phyloP scores from a whole-genome alignment of 2,888 invertebrate genomes.

The Plutella xylostella region DNA sequence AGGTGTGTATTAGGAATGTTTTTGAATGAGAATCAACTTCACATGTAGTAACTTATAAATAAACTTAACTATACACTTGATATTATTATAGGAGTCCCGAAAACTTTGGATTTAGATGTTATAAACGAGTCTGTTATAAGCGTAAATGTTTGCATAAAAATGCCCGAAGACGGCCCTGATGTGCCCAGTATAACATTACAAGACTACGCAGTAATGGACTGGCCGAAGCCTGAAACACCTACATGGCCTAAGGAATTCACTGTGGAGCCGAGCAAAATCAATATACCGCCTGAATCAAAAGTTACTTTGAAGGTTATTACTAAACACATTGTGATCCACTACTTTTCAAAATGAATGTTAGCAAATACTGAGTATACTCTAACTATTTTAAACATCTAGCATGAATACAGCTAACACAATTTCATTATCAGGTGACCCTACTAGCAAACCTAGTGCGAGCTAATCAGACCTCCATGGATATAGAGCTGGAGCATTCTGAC shows the following conservation, averaged over 20 bases:
- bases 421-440: conserved; percentile 57
- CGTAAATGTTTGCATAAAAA: conserved; percentile 57
- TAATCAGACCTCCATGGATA: conserved; percentile 51
- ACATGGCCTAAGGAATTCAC: conserved; percentile 66
- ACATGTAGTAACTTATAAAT: background rate
- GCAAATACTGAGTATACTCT: too few species aligned
- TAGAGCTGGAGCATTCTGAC: conserved; percentile 70
- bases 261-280: conserved; percentile 54
- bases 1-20: conserved; percentile 43
- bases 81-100: conserved; percentile 51
- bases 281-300: conserved; percentile 52
- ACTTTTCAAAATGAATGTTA: too few species aligned
- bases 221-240: conserved; percentile 42
- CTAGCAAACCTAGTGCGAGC: conserved; percentile 63
- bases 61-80: conserved; percentile 7
- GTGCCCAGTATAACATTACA: conserved; percentile 53
- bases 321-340: too few species aligned
- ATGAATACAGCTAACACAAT: too few species aligned
- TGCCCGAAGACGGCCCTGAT: conserved; percentile 67
- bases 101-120: conserved; percentile 50
- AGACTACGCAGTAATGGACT: conserved; percentile 49
- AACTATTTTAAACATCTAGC: too few species aligned
- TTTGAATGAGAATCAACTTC: background rate
- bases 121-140: conserved; percentile 68
- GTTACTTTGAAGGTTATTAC: conserved; percentile 49